These are phyloP conservation scores for Camptogramma bilineatum DNA, from an alignment of 2,888 invertebrate genomes.

Conservation along the genomic window DNA sequence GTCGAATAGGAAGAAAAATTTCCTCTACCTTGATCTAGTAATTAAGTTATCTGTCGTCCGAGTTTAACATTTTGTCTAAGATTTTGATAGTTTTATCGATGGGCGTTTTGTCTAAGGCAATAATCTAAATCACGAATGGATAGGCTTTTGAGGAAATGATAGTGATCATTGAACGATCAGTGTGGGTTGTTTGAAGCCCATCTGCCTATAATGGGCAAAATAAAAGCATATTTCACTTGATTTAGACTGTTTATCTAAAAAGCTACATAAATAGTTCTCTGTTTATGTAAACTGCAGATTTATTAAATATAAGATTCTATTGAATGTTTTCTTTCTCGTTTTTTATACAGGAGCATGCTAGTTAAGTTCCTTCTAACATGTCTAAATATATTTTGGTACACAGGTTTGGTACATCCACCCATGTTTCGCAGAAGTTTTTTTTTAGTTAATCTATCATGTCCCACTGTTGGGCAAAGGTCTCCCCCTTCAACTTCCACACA, in stretches of 20 bases:
- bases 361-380: too few species aligned
- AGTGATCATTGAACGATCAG: constrained; percentile 17
- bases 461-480: too few species aligned
- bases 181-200: constrained; percentile 18
- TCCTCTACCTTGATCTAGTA: neutral
- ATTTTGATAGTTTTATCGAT: neutral
- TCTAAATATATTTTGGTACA: too few species aligned
- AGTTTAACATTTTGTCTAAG: neutral
- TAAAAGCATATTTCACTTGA: constrained; percentile 6
- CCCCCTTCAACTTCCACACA: too few species aligned
- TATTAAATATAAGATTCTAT: too few species aligned
- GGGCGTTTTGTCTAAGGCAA: neutral
- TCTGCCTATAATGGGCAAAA: constrained; percentile 10
- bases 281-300: neutral
- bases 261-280: neutral
- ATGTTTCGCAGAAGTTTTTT: too few species aligned
- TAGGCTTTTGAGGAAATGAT: constrained; percentile 22
- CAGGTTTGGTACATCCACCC: too few species aligned
- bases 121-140: constrained; percentile 4
- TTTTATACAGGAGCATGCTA: too few species aligned
- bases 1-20: too few species aligned
- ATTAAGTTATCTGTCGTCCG: neutral
- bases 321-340: too few species aligned
- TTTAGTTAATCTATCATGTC: too few species aligned
- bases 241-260: constrained; percentile 2